These are phyloP conservation scores for Aix galericulata DNA, from an alignment of 2,113 vertebrate species.

Conservation along the genomic window DNA sequence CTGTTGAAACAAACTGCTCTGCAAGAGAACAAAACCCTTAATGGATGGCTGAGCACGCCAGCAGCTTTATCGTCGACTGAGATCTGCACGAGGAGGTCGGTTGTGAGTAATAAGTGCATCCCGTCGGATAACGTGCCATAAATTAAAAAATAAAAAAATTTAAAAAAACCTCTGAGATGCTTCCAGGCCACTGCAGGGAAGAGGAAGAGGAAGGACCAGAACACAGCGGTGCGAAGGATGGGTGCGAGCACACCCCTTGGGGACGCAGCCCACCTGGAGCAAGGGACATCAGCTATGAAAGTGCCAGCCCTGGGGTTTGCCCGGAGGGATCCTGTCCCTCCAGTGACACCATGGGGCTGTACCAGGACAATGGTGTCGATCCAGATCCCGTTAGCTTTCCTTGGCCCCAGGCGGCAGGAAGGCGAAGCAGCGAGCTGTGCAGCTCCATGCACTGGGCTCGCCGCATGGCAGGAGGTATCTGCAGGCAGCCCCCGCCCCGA, in stretches of 20 bases:
- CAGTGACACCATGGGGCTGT: not conserved
- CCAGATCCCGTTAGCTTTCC: not conserved
- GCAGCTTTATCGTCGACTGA: not conserved
- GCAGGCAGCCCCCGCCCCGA: not conserved
- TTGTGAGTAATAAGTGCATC: not conserved
- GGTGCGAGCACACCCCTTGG: not conserved
- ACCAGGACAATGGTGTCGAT: not conserved
- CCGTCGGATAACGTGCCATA: fast-evolving
- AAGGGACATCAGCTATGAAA: not conserved
- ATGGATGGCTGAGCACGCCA: not conserved
- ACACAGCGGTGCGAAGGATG: not conserved
- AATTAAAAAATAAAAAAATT: not conserved
- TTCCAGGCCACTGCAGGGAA: not conserved
- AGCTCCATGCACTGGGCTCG: not conserved
- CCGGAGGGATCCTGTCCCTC: not conserved
- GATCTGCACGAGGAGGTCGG: not conserved
- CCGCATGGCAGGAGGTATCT: not conserved
- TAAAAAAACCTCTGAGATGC: not conserved
- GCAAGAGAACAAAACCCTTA: not conserved
- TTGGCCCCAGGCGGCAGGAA: not conserved
- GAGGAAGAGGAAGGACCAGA: not conserved
- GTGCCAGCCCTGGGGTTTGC: not conserved
- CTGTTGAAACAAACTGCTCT: not conserved
- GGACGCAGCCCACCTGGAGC: not conserved
- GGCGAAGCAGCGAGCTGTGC: not conserved